Base-by-base conservation (phyloP, 2,888 invertebrate genomes). In the Tenthredo notha region DNA sequence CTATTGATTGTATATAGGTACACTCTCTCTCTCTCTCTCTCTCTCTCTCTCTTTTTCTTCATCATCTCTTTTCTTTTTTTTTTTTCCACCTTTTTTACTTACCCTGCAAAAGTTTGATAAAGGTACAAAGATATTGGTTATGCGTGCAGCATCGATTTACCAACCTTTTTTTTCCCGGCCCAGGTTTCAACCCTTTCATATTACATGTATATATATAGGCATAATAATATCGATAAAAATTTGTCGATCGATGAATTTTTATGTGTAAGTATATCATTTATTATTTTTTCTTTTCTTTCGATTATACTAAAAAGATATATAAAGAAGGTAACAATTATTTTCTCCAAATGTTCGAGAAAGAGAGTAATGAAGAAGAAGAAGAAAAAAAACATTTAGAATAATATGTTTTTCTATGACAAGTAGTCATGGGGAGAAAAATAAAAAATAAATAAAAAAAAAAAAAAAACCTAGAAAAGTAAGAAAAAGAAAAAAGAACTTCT, bases 1-100 rank as follows among this genome's bases (percentile, higher is more conserved):
- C 80, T 80, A 80, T 80, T 80, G 80, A 80, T 80, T 80, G 15
- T 10, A n/a, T 47, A 50, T 29, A 70, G 15, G 29, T 33, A 37
- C 37, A 33, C n/a, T 33, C 37, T 33, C 0, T n/a, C 10, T n/a
- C 1, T 29, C 3, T 25, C 25, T 74, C 25, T 25, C n/a, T 43
- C n/a, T 5, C 37, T 37, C 37, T 37, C 6, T 37, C 37, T 37
- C 21, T 25, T 10, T 21, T 0, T 58, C n/a, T 61, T 54, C 33
- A 3, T 4, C 15, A 1, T 25, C 9, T 58, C 21, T 58, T 58
- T 7, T 77, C 21, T 33, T 58, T 54, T 37, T 2, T 18, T 37
- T 37, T 40, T 54, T 37, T 37, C 7, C 7, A 37, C 37, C 78
- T 58, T 65, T 65, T 18, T 67, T 77, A 29, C 25, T 18, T 33